Conservation (phyloP, 2,888 invertebrate genomes). For the Petrolisthes manimaculis region DNA sequence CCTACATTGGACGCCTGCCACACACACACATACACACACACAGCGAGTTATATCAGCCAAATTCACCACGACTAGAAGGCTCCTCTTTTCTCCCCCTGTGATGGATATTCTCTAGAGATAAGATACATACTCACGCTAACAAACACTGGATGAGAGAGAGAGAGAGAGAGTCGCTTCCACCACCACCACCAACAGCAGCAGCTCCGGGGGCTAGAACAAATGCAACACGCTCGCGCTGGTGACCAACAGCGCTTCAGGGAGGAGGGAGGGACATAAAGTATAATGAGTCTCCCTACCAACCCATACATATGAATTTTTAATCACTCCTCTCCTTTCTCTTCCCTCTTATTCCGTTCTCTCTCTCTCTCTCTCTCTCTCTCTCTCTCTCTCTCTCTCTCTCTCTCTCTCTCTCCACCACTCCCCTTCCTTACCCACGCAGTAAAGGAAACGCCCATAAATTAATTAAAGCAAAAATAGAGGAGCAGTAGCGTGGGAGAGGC, state of each 20-base stretch:
- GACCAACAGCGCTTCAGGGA: slow-evolving; percentile 31
- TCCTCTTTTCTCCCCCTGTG: slow-evolving; percentile 35
- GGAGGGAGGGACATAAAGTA: slow-evolving; percentile 34
- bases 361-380: slow-evolving; percentile 15
- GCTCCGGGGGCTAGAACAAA: slow-evolving; percentile 27
- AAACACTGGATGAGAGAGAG: neutral
- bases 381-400: neutral
- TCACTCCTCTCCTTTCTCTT: slow-evolving; percentile 24
- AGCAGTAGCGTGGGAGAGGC: slow-evolving; percentile 38
- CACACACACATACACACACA: slow-evolving; percentile 37
- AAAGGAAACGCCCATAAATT: slow-evolving; percentile 34
- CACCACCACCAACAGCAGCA: too few species aligned
- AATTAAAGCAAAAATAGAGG: slow-evolving; percentile 56
- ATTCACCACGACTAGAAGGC: slow-evolving; percentile 31
- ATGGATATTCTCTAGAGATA: slow-evolving; percentile 37
- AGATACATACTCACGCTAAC: slow-evolving; percentile 33
- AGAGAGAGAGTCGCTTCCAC: too few species aligned
- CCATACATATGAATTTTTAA: slow-evolving; percentile 55
- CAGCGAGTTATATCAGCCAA: slow-evolving; percentile 50
- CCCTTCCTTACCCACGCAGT: slow-evolving; percentile 21
- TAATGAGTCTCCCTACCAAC: slow-evolving; percentile 48
- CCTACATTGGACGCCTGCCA: slow-evolving; percentile 54
- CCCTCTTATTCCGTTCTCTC: slow-evolving; percentile 3
- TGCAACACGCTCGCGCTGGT: slow-evolving; percentile 38
- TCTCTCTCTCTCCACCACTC: neutral